phyloP scores from a whole-genome alignment of 1,140 invertebrate species.

The Colletes gigas region DNA sequence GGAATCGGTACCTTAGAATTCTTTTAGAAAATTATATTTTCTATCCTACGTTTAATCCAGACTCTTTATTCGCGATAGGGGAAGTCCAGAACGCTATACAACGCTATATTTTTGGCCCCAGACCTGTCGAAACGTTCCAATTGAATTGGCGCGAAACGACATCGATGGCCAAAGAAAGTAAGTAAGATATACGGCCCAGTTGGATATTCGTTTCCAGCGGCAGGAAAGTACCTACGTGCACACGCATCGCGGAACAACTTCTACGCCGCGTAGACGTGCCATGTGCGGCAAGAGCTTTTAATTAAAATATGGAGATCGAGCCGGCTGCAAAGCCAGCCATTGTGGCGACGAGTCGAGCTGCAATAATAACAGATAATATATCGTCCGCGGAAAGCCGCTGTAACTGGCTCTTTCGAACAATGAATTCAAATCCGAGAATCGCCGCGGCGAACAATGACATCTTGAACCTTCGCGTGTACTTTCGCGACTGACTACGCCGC shows the following conservation, averaged over 20 bases:
- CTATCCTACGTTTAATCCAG: too few relatives aligned
- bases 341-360: constrained; percentile 72
- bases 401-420: constrained; percentile 75
- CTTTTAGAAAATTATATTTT: too few relatives aligned
- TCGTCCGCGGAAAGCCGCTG: constrained; percentile 67
- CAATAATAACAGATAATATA: constrained; percentile 80
- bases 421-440: constrained; percentile 75
- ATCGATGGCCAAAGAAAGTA: not conserved
- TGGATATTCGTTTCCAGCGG: not conserved
- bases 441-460: constrained; percentile 71
- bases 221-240: not conserved
- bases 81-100: too few relatives aligned
- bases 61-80: too few relatives aligned
- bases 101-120: not conserved
- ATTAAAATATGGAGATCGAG: constrained; percentile 80
- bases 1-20: too few relatives aligned
- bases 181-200: not conserved
- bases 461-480: constrained; percentile 55
- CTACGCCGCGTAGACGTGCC: constrained; percentile 29
- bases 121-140: too few relatives aligned
- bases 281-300: constrained; percentile 69
- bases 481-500: constrained; percentile 4
- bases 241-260: constrained; percentile 32
- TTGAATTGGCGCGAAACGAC: not conserved
- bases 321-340: constrained; percentile 72